Evolutionary conservation across 2,113 vertebrate species (phyloP), one percentile per base, ranked within the genome.

Genomic region (Neogale vison): DNA sequence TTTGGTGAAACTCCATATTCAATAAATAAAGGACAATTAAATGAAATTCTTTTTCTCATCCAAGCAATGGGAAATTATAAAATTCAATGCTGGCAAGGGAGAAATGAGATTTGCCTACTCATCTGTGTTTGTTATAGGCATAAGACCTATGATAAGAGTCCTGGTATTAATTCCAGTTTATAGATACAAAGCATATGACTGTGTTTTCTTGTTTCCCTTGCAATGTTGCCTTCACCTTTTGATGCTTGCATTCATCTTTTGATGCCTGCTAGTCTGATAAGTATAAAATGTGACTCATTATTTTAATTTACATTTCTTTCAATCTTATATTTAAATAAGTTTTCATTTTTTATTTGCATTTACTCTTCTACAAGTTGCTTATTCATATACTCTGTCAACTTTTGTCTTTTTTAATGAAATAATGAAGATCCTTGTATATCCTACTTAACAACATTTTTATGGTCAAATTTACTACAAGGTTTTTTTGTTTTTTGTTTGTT

Each of bases 301-400:
- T 52, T 88, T 95, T 50, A 91, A 47, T 88, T 89, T 87, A 18
- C 24, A n/a, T 57, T 88, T 10, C 65, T 39, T 7, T 26, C 7
- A 71, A 29, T 34, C 86, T 71, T 76, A 11, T 20, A 65, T 87
- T 87, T 90, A 93, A 96, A 42, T 71, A n/a, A 4, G 23, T 47
- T 85, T 88, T 88, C 23, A 39, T 79, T 89, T 76, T 79, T 89
- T 89, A 63, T 52, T 96, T 88, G 4, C 4, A 82, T 80, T 93
- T 36, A 67, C n/a, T 72, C 52, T 67, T 79, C 61, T 74, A 79
- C 20, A 71, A 55, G 39, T 57, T 88, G 39, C 17, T 65, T 80
- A 84, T 88, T 84, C 29, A 34, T 39, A 79, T 69, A 61, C 15
- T 83, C 29, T 92, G 47, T 72, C 42, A 87, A 39, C 34, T 86